Evolutionary conservation across 2,888 invertebrate species (phyloP).

Genomic region (Dasysyrphus albostriatus): DNA sequence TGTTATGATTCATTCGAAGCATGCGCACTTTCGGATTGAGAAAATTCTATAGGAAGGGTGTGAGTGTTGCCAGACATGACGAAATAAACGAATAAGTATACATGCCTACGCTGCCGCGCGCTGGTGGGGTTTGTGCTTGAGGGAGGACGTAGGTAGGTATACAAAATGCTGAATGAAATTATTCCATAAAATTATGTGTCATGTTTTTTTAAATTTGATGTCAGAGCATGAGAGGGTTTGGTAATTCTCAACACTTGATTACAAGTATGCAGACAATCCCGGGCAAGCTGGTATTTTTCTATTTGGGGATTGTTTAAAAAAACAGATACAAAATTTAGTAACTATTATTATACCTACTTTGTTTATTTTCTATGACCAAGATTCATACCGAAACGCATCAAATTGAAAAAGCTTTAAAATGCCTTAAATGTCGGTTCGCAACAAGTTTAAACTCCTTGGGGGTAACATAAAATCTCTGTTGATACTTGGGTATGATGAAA

Average conservation of each 20-base stretch:
- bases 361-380: neutral
- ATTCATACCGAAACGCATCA: no score
- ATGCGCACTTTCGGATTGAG: slow-evolving; percentile 48
- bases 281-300: neutral
- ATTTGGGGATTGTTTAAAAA: neutral
- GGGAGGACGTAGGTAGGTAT: neutral
- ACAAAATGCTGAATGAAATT: slow-evolving; percentile 56
- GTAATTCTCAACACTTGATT: slow-evolving; percentile 92
- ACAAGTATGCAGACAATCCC: slow-evolving; percentile 86
- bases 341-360: neutral
- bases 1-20: slow-evolving; percentile 74
- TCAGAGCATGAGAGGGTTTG: neutral
- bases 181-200: slow-evolving; percentile 53
- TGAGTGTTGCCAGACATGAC: slow-evolving; percentile 56
- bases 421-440: neutral
- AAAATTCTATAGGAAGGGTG: slow-evolving; percentile 19
- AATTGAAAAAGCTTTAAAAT: no score
- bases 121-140: neutral
- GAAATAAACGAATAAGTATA: slow-evolving; percentile 22
- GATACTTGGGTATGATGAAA: neutral
- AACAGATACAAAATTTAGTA: neutral
- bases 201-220: slow-evolving; percentile 5
- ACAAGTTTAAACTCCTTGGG: neutral
- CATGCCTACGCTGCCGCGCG: neutral
- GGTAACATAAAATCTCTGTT: neutral